Percentiles rank a stretch among this genome's conserved stretches.
phyloP scores from a whole-genome alignment of 2,888 invertebrate genomes.

The Heliconius cydno region DNA sequence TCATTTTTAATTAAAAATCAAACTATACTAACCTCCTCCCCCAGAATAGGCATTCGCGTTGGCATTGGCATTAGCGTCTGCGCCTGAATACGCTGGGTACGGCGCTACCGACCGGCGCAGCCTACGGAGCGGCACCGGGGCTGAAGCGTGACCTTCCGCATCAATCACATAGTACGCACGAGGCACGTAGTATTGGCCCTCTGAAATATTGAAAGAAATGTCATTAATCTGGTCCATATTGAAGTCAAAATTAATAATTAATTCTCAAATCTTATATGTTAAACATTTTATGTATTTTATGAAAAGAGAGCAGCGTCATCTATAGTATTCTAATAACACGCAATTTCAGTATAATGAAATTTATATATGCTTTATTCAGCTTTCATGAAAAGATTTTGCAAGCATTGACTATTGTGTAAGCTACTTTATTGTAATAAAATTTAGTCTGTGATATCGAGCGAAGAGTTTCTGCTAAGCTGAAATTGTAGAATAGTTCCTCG shows the following conservation, averaged over 20 bases:
- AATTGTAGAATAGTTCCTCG: too few species aligned
- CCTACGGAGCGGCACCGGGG: slow-evolving; percentile 73
- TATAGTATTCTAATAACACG: not conserved
- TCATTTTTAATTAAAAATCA: not conserved
- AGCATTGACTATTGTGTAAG: too few species aligned
- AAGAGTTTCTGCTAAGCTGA: too few species aligned
- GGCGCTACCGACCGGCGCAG: slow-evolving; percentile 69
- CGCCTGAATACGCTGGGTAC: slow-evolving; percentile 53
- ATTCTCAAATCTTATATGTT: too few species aligned
- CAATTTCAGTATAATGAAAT: too few species aligned
- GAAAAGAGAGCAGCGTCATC: not conserved
- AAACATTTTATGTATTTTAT: not conserved
- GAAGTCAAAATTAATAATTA: not conserved
- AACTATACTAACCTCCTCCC: slow-evolving; percentile 56
- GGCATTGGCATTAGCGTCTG: slow-evolving; percentile 52
- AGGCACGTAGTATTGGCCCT: slow-evolving; percentile 83
- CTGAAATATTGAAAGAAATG: slow-evolving; percentile 63
- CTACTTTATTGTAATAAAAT: too few species aligned
- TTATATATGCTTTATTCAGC: too few species aligned
- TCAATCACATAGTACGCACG: slow-evolving; percentile 84
- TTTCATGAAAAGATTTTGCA: too few species aligned
- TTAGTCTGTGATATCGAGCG: too few species aligned
- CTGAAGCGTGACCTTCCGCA: slow-evolving; percentile 80
- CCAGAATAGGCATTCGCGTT: slow-evolving; percentile 23
- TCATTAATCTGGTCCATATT: not conserved